These are phyloP conservation scores for Steinernema hermaphroditum DNA, from an alignment of 2,888 invertebrate species.

Conservation along the genomic window DNA sequence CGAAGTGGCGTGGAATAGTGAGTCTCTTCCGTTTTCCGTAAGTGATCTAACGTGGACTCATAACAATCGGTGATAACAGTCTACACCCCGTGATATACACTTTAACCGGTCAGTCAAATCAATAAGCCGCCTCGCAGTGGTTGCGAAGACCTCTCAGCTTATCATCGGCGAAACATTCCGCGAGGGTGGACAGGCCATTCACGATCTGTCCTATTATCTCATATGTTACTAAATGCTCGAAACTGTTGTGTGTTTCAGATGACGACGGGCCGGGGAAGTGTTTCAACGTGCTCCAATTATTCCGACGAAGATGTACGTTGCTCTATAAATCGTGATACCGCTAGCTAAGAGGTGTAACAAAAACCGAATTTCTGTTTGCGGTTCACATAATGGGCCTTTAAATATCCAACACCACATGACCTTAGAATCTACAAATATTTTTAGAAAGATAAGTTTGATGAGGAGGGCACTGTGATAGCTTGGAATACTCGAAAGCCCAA, in stretches of 20 bases:
- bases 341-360: too few species aligned
- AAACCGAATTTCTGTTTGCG: not conserved
- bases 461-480: not conserved
- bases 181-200: not conserved
- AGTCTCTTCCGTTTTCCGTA: not conserved
- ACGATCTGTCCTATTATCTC: not conserved
- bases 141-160: not conserved
- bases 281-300: not conserved
- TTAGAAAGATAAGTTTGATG: conserved; percentile 10
- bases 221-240: not conserved
- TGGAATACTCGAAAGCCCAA: not conserved
- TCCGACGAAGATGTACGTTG: conserved; percentile 16
- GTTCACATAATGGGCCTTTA: not conserved
- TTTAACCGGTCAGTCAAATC: conserved; percentile 16
- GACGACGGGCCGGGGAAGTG: not conserved
- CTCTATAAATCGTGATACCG: not conserved
- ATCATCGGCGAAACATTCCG: conserved; percentile 1
- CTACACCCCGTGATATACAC: not conserved
- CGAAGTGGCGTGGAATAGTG: not conserved
- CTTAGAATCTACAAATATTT: too few species aligned
- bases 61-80: conserved; percentile 11
- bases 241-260: not conserved
- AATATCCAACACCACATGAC: too few species aligned
- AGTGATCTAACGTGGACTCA: not conserved
- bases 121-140: not conserved